Conservation (phyloP, 2,888 invertebrate species). For the Nycteola revayana region DNA sequence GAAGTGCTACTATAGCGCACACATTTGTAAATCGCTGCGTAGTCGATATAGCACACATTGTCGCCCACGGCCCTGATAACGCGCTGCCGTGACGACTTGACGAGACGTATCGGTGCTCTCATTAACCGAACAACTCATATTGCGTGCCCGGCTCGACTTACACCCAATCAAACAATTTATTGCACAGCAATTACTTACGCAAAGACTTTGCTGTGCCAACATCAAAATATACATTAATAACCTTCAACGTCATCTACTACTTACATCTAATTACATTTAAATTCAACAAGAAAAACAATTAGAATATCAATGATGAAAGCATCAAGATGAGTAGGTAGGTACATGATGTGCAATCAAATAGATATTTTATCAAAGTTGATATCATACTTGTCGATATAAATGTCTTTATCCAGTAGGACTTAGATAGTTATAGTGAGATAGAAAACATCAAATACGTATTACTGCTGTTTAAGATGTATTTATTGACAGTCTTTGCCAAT, state of each 20-base stretch:
- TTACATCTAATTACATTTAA: no score
- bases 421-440: no score
- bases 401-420: no score
- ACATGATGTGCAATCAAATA: conserved; percentile 10
- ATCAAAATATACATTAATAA: not conserved
- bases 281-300: no score
- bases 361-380: no score
- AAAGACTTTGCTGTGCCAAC: conserved; percentile 8
- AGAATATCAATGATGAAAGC: no score
- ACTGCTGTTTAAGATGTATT: conserved; percentile 26
- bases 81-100: conserved; percentile 59
- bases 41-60: conserved; percentile 57
- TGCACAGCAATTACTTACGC: conserved; percentile 47
- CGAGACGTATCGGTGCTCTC: conserved; percentile 72
- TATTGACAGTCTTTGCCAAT: conserved; percentile 50
- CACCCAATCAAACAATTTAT: conserved; percentile 68
- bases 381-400: no score
- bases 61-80: conserved; percentile 73
- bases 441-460: no score
- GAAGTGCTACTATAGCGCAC: conserved; percentile 76
- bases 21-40: conserved; percentile 46
- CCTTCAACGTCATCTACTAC: no score
- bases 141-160: conserved; percentile 69
- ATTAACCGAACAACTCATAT: conserved; percentile 62
- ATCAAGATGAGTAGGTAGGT: conserved; percentile 11